phyloP scores from a whole-genome alignment of 2,113 vertebrate species.

The Nibea coibor region DNA sequence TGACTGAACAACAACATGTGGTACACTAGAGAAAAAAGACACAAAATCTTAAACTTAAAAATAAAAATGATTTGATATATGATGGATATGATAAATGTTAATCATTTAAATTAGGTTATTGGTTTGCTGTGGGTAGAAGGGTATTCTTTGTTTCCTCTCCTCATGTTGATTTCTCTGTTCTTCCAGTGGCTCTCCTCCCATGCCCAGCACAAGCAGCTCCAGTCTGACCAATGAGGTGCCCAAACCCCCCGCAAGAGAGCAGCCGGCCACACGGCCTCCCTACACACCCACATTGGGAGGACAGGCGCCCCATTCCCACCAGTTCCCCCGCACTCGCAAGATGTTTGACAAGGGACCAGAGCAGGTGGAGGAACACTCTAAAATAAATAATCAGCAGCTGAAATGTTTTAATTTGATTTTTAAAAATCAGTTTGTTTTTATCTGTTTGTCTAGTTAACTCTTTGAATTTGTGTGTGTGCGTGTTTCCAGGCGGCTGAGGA shows the following conservation, averaged over 20 bases:
- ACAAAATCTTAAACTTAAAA: not conserved
- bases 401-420: not conserved
- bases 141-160: not conserved
- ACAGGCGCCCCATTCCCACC: slow-evolving; percentile 96
- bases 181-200: slow-evolving; percentile 92
- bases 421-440: not conserved
- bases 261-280: slow-evolving; percentile 83
- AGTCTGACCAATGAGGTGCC: slow-evolving; percentile 94
- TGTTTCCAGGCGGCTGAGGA: slow-evolving; percentile 88
- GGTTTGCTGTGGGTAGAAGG: not conserved
- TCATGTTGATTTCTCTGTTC: slow-evolving; percentile 5
- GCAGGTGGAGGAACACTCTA: slow-evolving; percentile 83
- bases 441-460: not conserved
- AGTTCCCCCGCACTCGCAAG: slow-evolving; percentile 95
- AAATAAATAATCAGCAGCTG: not conserved
- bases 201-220: slow-evolving; percentile 94
- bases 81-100: not conserved
- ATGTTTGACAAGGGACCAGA: slow-evolving; percentile 99
- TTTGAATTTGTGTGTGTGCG: slow-evolving; percentile 13
- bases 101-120: not conserved
- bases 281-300: slow-evolving; percentile 84
- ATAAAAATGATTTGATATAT: not conserved
- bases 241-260: slow-evolving; percentile 89
- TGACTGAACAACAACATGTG: not conserved
- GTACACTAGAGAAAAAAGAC: not conserved